phyloP scores from a whole-genome alignment of 2,797 vertebrate species.

The Phalanger gymnotis region DNA sequence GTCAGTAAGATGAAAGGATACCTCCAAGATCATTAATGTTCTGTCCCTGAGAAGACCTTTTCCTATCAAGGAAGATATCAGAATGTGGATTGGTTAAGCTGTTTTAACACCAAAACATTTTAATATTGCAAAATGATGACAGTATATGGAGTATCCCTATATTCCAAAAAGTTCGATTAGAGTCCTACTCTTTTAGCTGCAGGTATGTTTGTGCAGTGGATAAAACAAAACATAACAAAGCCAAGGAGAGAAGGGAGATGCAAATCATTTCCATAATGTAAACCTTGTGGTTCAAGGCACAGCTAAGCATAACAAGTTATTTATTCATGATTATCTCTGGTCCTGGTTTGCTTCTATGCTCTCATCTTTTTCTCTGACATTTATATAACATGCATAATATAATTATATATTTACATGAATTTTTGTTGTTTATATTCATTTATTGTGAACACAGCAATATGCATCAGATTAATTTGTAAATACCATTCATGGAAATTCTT shows the following conservation, averaged over 20 bases:
- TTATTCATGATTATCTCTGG: slow-evolving; percentile 76
- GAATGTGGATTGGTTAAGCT: neutral
- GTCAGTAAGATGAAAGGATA: neutral
- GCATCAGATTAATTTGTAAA: slow-evolving; percentile 70
- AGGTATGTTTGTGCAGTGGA: neutral
- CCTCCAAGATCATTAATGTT: neutral
- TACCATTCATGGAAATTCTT: slow-evolving; percentile 67
- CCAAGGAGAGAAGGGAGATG: neutral
- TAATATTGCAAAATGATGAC: neutral
- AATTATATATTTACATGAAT: slow-evolving; percentile 77
- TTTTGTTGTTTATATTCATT: slow-evolving; percentile 77
- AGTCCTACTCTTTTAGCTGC: neutral
- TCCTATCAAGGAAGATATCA: neutral
- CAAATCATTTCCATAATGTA: slow-evolving; percentile 48
- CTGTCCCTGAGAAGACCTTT: neutral
- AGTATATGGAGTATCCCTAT: neutral
- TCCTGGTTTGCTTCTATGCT: slow-evolving; percentile 72
- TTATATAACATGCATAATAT: slow-evolving; percentile 77
- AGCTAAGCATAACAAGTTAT: slow-evolving; percentile 62
- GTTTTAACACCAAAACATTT: neutral
- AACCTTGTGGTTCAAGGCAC: slow-evolving; percentile 56
- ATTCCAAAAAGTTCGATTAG: slow-evolving; percentile 34
- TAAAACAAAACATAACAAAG: neutral
- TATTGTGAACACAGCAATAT: slow-evolving; percentile 62
- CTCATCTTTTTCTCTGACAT: slow-evolving; percentile 75